phyloP scores from a whole-genome alignment of 2,113 vertebrate species.

The Litocranius walleri region DNA sequence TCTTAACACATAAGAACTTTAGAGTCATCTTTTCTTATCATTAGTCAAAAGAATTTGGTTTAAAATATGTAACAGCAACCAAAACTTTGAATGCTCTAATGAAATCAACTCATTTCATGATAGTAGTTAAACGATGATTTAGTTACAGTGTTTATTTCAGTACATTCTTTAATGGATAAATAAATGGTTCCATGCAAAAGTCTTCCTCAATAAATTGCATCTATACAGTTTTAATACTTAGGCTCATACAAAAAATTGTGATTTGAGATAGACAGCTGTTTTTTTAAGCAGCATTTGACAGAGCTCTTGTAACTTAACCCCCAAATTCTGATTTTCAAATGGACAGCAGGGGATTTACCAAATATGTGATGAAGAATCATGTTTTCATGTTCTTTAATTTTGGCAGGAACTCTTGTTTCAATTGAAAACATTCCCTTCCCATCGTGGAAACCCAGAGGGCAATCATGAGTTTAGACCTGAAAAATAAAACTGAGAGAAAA shows the following conservation, averaged over 20 bases:
- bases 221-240: conserved; percentile 24
- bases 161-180: background rate
- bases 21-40: background rate
- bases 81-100: background rate
- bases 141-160: conserved; percentile 43
- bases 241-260: conserved; percentile 12
- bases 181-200: conserved; percentile 11
- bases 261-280: conserved; percentile 47
- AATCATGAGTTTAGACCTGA: conserved; percentile 62
- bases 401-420: conserved; percentile 63
- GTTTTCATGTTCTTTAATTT: conserved; percentile 65
- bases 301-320: conserved; percentile 52
- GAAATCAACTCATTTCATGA: background rate
- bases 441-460: conserved; percentile 63
- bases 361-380: conserved; percentile 48
- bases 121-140: background rate
- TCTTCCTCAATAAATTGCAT: conserved; percentile 20
- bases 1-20: background rate
- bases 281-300: conserved; percentile 31
- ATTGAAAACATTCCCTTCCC: conserved; percentile 66
- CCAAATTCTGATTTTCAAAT: conserved; percentile 41
- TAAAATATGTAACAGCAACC: conserved; percentile 3
- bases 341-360: conserved; percentile 59
- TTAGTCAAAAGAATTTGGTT: conserved; percentile 25
- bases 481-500: conserved; percentile 71